A percentile compares a stretch with the other conserved stretches of the same genome.
These are phyloP conservation scores for Tanytarsus gracilentus DNA, from an alignment of 2,888 invertebrate species.

Conservation along the genomic window DNA sequence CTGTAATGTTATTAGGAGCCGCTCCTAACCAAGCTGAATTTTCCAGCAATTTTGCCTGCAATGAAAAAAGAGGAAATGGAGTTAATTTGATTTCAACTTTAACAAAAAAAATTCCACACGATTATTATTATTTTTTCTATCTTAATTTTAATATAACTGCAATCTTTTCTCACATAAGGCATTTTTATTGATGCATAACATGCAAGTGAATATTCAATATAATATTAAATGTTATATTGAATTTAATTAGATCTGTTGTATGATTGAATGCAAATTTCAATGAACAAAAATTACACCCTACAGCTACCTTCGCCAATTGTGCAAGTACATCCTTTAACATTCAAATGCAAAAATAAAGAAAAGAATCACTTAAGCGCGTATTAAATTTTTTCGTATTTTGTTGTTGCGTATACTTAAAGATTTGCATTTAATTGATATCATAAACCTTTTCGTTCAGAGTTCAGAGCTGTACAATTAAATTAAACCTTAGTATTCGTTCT, in stretches of 20 bases:
- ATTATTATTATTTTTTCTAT: no score
- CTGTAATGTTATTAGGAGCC: slow-evolving; percentile 81
- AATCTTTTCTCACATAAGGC: not conserved
- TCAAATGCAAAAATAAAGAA: not conserved
- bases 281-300: slow-evolving; percentile 9
- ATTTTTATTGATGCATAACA: slow-evolving; percentile 7
- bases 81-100: not conserved
- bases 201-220: slow-evolving; percentile 3
- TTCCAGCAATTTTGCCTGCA: slow-evolving; percentile 86
- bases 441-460: not conserved
- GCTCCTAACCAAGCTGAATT: slow-evolving; percentile 88
- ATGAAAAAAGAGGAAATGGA: slow-evolving; percentile 43
- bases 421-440: slow-evolving; percentile 15
- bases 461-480: slow-evolving; percentile 14
- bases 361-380: not conserved
- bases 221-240: slow-evolving; percentile 3
- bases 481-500: slow-evolving; percentile 6
- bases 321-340: slow-evolving; percentile 1
- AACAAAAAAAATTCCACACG: slow-evolving; percentile 12
- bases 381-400: slow-evolving; percentile 3
- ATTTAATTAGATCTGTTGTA: slow-evolving; percentile 1
- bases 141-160: no score
- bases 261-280: not conserved
- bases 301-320: not conserved
- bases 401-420: not conserved